These are phyloP conservation scores for Andrena hattorfiana DNA, from an alignment of 2,888 invertebrate genomes.

Conservation along the genomic window DNA sequence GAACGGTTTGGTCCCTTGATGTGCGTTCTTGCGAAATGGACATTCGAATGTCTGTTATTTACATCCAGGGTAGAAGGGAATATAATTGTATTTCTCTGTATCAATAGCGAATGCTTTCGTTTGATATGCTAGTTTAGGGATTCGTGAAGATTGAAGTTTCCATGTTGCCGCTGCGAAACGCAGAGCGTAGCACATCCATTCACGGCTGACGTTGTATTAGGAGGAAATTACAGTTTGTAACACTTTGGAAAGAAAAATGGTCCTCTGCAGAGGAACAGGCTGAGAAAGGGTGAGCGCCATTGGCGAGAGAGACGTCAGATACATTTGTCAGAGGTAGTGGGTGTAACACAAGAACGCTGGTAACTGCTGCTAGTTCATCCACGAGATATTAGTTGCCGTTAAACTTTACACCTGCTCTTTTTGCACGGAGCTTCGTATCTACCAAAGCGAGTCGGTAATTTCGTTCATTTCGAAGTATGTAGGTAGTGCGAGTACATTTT, in stretches of 20 bases:
- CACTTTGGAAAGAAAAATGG: slow-evolving; percentile 41
- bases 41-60: neutral
- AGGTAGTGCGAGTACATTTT: neutral
- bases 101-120: neutral
- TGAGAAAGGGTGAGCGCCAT: slow-evolving; percentile 7
- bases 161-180: neutral
- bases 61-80: too few relatives aligned
- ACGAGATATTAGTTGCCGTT: slow-evolving; percentile 12
- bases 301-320: slow-evolving; percentile 5
- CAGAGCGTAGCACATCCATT: neutral
- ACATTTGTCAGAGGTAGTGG: slow-evolving; percentile 55
- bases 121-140: neutral
- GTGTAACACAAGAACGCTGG: slow-evolving; percentile 45
- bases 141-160: neutral
- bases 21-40: neutral
- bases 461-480: neutral
- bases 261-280: slow-evolving; percentile 7
- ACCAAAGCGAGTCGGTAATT: neutral
- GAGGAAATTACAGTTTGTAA: slow-evolving; percentile 19
- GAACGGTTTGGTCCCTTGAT: neutral
- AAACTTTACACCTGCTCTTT: neutral
- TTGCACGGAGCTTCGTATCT: neutral
- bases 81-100: neutral
- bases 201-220: neutral
- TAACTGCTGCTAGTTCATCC: slow-evolving; percentile 25